phyloP scores from a whole-genome alignment of 2,113 vertebrate species.

The Indicator indicator region DNA sequence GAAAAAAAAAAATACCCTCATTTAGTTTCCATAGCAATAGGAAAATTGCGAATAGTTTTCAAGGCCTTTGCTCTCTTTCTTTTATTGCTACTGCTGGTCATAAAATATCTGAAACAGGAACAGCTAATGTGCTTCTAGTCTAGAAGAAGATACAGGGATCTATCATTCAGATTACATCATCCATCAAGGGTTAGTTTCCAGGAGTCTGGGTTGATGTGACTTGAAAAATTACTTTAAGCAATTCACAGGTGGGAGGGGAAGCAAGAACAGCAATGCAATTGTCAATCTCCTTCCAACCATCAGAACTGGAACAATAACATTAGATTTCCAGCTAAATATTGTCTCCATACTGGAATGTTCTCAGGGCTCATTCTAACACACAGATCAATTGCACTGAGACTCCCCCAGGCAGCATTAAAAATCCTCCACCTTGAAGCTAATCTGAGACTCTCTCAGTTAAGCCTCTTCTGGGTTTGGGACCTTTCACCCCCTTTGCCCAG shows the following conservation, averaged over 20 bases:
- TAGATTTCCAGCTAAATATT: not conserved
- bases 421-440: not conserved
- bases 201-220: not conserved
- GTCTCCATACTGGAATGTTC: not conserved
- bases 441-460: not conserved
- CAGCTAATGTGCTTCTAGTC: not conserved
- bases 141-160: not conserved
- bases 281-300: not conserved
- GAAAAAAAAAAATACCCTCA: not conserved
- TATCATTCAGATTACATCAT: conserved; percentile 27
- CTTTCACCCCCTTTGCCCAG: not conserved
- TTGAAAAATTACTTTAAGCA: not conserved
- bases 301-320: not conserved
- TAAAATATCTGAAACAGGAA: conserved; percentile 31
- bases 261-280: not conserved
- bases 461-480: not conserved
- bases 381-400: not conserved
- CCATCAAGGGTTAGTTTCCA: not conserved
- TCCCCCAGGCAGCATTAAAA: not conserved
- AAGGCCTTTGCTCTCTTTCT: conserved; percentile 22
- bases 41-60: conserved; percentile 4
- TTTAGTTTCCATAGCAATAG: conserved; percentile 29
- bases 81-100: conserved; percentile 16
- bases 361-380: not conserved
- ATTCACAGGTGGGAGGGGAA: not conserved